phyloP scores from a whole-genome alignment of 1,140 invertebrate genomes.

The Lepidurus couesii region DNA sequence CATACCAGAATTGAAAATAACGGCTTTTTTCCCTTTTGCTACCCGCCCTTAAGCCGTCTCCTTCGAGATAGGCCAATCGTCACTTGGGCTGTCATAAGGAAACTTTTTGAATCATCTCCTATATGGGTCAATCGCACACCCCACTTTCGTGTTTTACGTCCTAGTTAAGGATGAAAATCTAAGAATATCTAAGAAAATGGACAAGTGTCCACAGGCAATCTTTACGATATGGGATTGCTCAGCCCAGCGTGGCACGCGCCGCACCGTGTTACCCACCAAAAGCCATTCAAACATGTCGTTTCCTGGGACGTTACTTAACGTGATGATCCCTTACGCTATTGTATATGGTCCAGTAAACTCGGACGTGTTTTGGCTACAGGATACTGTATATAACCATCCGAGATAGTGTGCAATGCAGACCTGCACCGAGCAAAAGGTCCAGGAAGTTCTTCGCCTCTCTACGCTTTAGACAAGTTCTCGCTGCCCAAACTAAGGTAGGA shows the following conservation, averaged over 20 bases:
- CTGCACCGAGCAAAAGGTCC: neutral
- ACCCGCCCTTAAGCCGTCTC: neutral
- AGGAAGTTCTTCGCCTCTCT: neutral
- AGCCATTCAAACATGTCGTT: neutral
- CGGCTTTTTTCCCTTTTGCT: too few species aligned
- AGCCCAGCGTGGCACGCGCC: neutral
- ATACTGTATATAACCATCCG: too few species aligned
- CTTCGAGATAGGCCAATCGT: neutral
- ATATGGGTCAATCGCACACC: neutral
- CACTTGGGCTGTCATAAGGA: neutral
- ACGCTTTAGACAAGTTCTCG: neutral
- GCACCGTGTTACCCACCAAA: neutral
- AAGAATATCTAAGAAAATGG: too few species aligned
- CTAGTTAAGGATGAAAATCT: too few species aligned
- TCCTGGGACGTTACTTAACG: neutral
- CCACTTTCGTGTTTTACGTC: neutral
- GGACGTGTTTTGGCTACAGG: too few species aligned
- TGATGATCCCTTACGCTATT: too few species aligned
- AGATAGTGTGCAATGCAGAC: too few species aligned
- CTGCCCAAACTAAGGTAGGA: conserved; percentile 7
- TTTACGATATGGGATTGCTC: neutral
- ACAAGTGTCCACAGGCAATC: too few species aligned
- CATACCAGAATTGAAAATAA: too few species aligned
- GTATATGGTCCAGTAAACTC: too few species aligned
- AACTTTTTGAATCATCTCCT: neutral